phyloP scores from a whole-genome alignment of 2,888 invertebrate genomes.

The Crepidodera aurea region DNA sequence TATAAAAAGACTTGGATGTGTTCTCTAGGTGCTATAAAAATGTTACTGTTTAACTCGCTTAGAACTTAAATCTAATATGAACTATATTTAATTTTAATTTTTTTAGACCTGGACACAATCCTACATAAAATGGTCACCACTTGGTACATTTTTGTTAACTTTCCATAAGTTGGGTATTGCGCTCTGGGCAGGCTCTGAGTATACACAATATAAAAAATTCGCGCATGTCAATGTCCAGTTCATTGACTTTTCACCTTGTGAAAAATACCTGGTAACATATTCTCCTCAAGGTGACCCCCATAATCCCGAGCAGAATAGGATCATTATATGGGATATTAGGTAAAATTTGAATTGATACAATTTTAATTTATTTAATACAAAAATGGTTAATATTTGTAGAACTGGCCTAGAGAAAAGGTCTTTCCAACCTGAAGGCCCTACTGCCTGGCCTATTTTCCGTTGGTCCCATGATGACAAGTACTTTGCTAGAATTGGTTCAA shows the following conservation, averaged over 20 bases:
- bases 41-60: no score
- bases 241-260: conserved; percentile 97
- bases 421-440: conserved; percentile 83
- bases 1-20: no score
- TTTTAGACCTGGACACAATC: conserved; percentile 93
- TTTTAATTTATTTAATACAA: no score
- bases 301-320: conserved; percentile 77
- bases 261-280: conserved; percentile 95
- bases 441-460: conserved; percentile 92
- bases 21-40: no score
- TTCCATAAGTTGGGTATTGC: conserved; percentile 96
- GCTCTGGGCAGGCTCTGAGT: conserved; percentile 96
- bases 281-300: conserved; percentile 78
- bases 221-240: conserved; percentile 90
- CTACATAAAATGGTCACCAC: conserved; percentile 96
- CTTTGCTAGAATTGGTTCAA: conserved; percentile 79
- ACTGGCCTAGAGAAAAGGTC: conserved; percentile 93
- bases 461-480: conserved; percentile 97
- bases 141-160: conserved; percentile 95
- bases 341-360: conserved; percentile 49
- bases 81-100: no score
- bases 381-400: conserved; percentile 58
- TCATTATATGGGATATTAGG: conserved; percentile 97
- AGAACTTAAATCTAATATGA: no score
- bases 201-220: conserved; percentile 91